These are phyloP conservation scores for Nasonia oneida DNA, from an alignment of 2,888 invertebrate species.

Conservation along the genomic window DNA sequence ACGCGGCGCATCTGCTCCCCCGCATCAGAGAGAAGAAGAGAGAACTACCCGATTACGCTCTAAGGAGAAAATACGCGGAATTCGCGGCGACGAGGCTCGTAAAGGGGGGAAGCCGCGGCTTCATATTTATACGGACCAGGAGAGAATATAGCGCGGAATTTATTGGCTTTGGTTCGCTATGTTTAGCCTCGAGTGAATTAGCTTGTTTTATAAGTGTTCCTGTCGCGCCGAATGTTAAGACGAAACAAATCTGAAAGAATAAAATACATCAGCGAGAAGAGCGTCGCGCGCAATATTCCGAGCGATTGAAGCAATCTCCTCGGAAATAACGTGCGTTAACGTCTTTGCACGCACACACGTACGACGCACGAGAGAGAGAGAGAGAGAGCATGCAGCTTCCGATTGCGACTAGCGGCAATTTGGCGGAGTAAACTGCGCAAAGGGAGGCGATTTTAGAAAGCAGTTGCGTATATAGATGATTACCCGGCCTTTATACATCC, in stretches of 20 bases:
- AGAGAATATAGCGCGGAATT: background rate
- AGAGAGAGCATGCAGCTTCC: background rate
- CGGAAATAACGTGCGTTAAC: background rate
- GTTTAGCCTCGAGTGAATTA: background rate
- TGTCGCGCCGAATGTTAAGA: too few species aligned
- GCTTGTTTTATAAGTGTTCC: background rate
- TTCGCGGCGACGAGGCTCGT: background rate
- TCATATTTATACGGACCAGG: background rate
- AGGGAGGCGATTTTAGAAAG: constrained; percentile 33
- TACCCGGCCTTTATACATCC: constrained; percentile 18
- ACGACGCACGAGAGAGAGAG: background rate
- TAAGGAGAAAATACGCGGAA: constrained; percentile 47
- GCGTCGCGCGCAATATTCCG: background rate
- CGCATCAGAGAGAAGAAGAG: background rate
- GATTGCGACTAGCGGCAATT: background rate
- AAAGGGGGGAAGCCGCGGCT: background rate
- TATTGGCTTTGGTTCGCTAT: background rate
- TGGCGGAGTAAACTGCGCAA: background rate
- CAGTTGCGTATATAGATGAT: constrained; percentile 26
- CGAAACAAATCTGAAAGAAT: too few species aligned
- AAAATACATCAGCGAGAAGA: background rate
- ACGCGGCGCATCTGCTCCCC: background rate
- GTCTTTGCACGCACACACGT: background rate
- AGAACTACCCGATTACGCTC: constrained; percentile 29
- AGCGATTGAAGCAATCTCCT: background rate